Base-by-base conservation (phyloP, 2,113 vertebrate genomes). In the Lampris megalopsis region DNA sequence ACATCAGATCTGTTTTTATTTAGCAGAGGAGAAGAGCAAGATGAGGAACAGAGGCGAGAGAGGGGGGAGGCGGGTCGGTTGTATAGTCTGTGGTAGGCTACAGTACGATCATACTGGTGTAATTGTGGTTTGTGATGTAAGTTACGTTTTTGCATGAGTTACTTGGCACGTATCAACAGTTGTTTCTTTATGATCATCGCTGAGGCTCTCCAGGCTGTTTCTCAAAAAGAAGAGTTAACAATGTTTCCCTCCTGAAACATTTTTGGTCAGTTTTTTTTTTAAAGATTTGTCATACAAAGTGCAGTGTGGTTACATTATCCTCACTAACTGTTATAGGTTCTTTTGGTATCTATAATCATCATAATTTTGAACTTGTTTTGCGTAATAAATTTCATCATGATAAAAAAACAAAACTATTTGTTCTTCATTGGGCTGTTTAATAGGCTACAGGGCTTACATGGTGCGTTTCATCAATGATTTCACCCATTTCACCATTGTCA, bases 21-120 rank as follows among this genome's bases (percentile, higher is more conserved):
- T 95, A 94, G 93, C 93, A 92, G 93, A 94, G 94, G 91, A 94
- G 94, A 95, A 89, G 93, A 95, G 80, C 92, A 93, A 88, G 94
- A 94, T 93, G 94, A 94, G 88, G 93, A 94, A 62, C 93, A 94
- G 93, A 94, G 94, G 89, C 91, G 91, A 87, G 94, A 93, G 78
- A 93, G 92, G 93, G 92, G 94, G 93, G 94, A 94, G 91, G 90
- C 91, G 91, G 93, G 93, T 93, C 93, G 93, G 86, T 94, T 94
- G 94, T 94, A 93, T 95, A 95, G 94, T 89, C 89, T 94, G 92
- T 94, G 94, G 93, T 94, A 94, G 90, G 88, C 89, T 91, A 88
- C 86, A 74, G 84, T 86, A 80, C 85, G 73, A 73, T 90, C 75
- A 0, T 90, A 71, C 82, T 77, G 87, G 9, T 92, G 86, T 92